phyloP scores from a whole-genome alignment of 2,797 vertebrate species.

The Protosalanx chinensis region DNA sequence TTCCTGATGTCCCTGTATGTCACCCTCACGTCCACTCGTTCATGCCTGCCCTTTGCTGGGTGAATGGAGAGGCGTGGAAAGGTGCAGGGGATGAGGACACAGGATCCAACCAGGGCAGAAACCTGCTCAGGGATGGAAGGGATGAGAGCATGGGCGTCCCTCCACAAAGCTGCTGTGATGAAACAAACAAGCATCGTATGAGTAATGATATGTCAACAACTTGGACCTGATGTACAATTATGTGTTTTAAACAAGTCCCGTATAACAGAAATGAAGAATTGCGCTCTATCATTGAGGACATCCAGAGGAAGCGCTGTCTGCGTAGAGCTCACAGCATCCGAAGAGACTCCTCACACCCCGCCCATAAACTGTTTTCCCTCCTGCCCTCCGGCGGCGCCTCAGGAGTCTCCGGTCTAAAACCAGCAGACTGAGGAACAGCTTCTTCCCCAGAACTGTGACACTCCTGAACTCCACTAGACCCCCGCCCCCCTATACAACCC shows the following conservation, averaged over 20 bases:
- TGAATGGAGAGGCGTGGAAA: constrained; percentile 47
- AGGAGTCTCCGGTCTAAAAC: too few relatives aligned
- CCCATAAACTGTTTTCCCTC: too few relatives aligned
- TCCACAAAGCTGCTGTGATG: constrained; percentile 47
- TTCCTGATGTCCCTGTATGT: constrained; percentile 47
- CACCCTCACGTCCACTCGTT: constrained; percentile 54
- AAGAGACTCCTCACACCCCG: too few relatives aligned
- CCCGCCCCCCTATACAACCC: too few relatives aligned
- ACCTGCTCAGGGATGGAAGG: constrained; percentile 63
- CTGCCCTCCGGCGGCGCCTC: too few relatives aligned
- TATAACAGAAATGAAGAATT: background rate
- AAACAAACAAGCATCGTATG: background rate
- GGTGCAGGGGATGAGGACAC: constrained; percentile 77
- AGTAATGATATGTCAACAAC: background rate
- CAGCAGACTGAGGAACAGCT: too few relatives aligned
- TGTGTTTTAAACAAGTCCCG: background rate
- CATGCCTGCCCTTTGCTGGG: constrained; percentile 13
- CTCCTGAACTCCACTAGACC: too few relatives aligned
- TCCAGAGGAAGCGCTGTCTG: too few relatives aligned
- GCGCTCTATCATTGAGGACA: too few relatives aligned
- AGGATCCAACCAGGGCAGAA: constrained; percentile 69
- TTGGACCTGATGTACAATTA: background rate
- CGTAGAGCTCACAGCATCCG: too few relatives aligned
- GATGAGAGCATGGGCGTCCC: constrained; percentile 36
- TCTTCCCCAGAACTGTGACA: too few relatives aligned